Base-by-base conservation (phyloP, 1,140 invertebrate species). In the Bombyx mandarina region DNA sequence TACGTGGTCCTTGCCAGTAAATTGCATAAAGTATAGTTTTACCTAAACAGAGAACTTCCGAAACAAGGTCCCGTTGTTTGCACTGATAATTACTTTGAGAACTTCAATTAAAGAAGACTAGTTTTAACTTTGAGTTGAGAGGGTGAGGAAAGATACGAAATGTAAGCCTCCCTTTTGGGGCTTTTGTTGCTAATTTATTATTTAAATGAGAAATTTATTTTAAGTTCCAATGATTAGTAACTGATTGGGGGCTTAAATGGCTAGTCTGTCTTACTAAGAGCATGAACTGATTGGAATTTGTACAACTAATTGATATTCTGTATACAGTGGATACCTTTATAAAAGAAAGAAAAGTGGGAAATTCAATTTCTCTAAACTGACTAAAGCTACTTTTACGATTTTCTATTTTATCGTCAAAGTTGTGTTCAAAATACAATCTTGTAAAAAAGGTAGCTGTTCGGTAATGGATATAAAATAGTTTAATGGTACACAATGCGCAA, bases 191-290 rank as follows among this genome's bases (percentile, higher is more conserved):
- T 18, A 47, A n/a, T 47, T 47, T 47, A 10, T 47, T 47, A 47
- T 47, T 47, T 18, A 18, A 47, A 47, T 18, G 12, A 47, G 10
- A 47, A 47, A 47, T 47, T 47, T 47, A 44, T 57, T 62, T 52
- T 54, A 35, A 35, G 26, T 35, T 18, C 9, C 18, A 46, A 18
- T 57, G 50, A 68, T 62, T 67, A 60, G 52, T 57, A 61, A 71
- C 57, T 75, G 72, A 78, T 81, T 79, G 75, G 73, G 59, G 62
- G 74, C 72, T 81, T 75, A 71, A 69, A 45, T 70, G 61, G 79
- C 75, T 71, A 68, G 63, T 67, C 63, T 58, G 53, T 45, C 54
- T 44, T 52, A 62, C 53, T 53, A 49, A 63, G 58, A 42, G 56
- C 45, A 51, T 43, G 54, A 66, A 43, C 12, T 43, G 47, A 56